Evolutionary conservation across 1,140 invertebrate genomes (phyloP).

Genomic region (Paralvinella palmiformis): DNA sequence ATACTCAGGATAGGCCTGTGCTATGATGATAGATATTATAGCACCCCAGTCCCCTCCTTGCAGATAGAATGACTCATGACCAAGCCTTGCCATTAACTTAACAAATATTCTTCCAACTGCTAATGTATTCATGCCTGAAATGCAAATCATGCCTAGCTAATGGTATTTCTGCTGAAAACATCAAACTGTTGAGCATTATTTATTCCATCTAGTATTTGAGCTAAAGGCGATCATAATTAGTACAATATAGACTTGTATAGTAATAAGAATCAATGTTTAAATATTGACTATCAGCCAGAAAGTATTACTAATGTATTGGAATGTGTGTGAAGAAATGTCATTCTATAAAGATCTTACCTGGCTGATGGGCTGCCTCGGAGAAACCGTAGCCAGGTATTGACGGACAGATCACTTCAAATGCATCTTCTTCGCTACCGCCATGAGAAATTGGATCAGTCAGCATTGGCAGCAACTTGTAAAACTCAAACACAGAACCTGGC

Average conservation of each 20-base stretch:
- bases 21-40: slow-evolving; percentile 52
- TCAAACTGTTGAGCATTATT: not conserved
- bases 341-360: slow-evolving; percentile 24
- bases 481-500: slow-evolving; percentile 82
- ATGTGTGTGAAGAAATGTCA: too few relatives aligned
- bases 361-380: slow-evolving; percentile 62
- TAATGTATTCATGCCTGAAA: slow-evolving; percentile 47
- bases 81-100: slow-evolving; percentile 75
- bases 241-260: too few relatives aligned
- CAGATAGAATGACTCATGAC: slow-evolving; percentile 67
- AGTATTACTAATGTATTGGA: too few relatives aligned
- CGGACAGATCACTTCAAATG: slow-evolving; percentile 70
- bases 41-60: slow-evolving; percentile 73
- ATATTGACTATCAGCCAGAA: too few relatives aligned
- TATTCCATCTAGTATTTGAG: not conserved
- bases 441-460: slow-evolving; percentile 54
- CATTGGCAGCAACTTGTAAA: slow-evolving; percentile 71
- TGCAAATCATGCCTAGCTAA: not conserved
- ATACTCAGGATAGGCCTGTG: slow-evolving; percentile 61
- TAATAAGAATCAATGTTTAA: too few relatives aligned
- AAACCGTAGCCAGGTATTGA: slow-evolving; percentile 81
- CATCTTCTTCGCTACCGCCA: slow-evolving; percentile 20
- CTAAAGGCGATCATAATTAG: too few relatives aligned
- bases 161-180: too few relatives aligned
- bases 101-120: slow-evolving; percentile 68